Evolutionary conservation across 2,888 invertebrate species (phyloP), one percentile per base, ranked within the genome.

Genomic region (Synergus laeviventris): DNA sequence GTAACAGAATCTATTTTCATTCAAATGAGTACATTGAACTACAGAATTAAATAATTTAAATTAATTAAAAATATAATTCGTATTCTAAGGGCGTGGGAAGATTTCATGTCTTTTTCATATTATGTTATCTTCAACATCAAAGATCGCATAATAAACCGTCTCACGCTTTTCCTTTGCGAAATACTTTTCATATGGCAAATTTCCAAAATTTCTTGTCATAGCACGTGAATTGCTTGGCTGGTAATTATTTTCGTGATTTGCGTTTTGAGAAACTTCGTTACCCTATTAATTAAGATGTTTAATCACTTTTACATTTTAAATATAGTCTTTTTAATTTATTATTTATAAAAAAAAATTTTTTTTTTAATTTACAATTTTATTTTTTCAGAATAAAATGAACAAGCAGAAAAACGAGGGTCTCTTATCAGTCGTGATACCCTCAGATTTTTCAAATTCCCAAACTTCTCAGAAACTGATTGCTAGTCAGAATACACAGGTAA

Each of bases 401-500:
- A 42, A 64, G 42, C 42, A 39, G 39, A 64, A 64, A 42, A 36
- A 36, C 21, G 73, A 77, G 45, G 73, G 73, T 74, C 62, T 77
- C 64, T 76, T 79, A 66, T 76, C 76, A 36, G 74, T 60, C 7
- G 74, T 74, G 38, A 70, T 73, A 45, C 60, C 79, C 16, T 59
- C 73, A 11, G 66, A 78, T 54, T 60, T 78, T 54, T 59, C 74
- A 42, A 75, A 21, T 61, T 78, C 78, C 42, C 39, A 62, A 21
- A 77, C 73, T 73, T 76, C 77, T 21, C 73, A 79, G 64, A 76
- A 74, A 76, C 75, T 79, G 64, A 76, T 80, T 64, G n/a, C 45
- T 62, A 60, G 59, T 76, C 79, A 39, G 60, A 73, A 79, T 78
- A 76, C 76, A 78, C 80, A 80, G 78, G 78, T 78, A 76, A 45